Evolutionary conservation across 64 coral and sea anemone genomes (phyloP).

Genomic region (Pocillopora verrucosa): DNA sequence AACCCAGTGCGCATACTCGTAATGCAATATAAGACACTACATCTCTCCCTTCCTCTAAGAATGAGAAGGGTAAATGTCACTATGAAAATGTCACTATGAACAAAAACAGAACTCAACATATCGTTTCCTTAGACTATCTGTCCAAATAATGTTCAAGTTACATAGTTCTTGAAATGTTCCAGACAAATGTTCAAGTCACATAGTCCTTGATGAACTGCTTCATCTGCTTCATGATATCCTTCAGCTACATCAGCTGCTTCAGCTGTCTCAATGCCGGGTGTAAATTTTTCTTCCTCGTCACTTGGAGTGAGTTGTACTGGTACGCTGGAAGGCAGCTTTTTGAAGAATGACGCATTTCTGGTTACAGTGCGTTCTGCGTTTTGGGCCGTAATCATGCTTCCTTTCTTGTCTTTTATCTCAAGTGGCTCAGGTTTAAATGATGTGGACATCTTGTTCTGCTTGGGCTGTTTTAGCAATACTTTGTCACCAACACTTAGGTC

Average conservation of each 20-base stretch:
- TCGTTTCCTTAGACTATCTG: background rate
- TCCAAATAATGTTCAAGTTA: background rate
- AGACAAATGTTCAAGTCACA: no score
- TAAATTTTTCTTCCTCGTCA: background rate
- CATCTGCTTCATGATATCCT: no score
- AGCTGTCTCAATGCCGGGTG: background rate
- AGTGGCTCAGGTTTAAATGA: conserved; percentile 3
- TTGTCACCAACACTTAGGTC: conserved; percentile 8
- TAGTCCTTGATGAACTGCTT: background rate
- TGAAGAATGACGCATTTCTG: conserved; percentile 18
- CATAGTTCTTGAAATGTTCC: background rate
- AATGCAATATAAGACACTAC: no score
- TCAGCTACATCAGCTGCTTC: background rate
- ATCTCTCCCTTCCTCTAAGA: no score
- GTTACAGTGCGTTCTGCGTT: background rate
- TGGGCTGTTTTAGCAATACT: background rate
- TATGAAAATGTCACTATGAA: no score
- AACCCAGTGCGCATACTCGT: no score
- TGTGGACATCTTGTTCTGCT: conserved; percentile 4
- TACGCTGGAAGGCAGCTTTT: background rate
- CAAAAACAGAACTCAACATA: no score
- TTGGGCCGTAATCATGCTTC: conserved; percentile 26
- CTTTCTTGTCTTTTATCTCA: conserved; percentile 1
- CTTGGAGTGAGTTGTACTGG: background rate
- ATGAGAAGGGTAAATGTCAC: no score